phyloP scores from a whole-genome alignment of 1,140 invertebrate species.

The Mylabris phalerata region DNA sequence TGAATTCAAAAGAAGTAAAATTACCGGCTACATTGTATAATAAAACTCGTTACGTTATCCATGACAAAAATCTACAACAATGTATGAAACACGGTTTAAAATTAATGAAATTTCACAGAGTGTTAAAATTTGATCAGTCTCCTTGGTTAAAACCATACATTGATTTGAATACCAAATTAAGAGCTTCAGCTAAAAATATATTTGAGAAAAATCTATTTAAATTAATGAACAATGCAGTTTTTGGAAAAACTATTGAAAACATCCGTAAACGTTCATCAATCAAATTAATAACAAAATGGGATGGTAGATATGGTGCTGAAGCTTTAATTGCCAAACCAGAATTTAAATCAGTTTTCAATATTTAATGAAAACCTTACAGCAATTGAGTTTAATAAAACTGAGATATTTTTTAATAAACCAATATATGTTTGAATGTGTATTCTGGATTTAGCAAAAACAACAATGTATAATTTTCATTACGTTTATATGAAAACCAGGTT shows the following conservation, averaged over 20 bases:
- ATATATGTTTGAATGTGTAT: constrained; percentile 41
- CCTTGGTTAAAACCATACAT: constrained; percentile 40
- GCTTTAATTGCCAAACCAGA: constrained; percentile 33
- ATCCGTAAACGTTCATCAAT: constrained; percentile 37
- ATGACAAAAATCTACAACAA: constrained; percentile 37
- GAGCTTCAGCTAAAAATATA: constrained; percentile 33
- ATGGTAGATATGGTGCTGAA: constrained; percentile 25
- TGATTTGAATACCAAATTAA: constrained; percentile 38
- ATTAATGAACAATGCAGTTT: constrained; percentile 42
- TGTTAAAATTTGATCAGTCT: constrained; percentile 39
- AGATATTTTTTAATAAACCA: constrained; percentile 40
- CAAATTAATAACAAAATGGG: constrained; percentile 32
- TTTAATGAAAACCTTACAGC: constrained; percentile 39
- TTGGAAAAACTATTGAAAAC: constrained; percentile 47
- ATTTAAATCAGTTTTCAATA: constrained; percentile 27
- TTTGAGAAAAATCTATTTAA: constrained; percentile 47
- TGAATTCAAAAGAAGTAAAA: constrained; percentile 38
- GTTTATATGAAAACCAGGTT: constrained; percentile 22
- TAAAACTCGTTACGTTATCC: constrained; percentile 39
- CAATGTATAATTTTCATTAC: constrained; percentile 32
- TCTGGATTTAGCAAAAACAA: constrained; percentile 37
- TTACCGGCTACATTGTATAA: constrained; percentile 36
- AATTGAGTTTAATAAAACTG: constrained; percentile 36
- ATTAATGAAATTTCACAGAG: constrained; percentile 36
- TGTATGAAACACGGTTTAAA: constrained; percentile 33